These are phyloP conservation scores for Drosophila azteca DNA, from an alignment of 1,140 invertebrate genomes.

Conservation along the genomic window DNA sequence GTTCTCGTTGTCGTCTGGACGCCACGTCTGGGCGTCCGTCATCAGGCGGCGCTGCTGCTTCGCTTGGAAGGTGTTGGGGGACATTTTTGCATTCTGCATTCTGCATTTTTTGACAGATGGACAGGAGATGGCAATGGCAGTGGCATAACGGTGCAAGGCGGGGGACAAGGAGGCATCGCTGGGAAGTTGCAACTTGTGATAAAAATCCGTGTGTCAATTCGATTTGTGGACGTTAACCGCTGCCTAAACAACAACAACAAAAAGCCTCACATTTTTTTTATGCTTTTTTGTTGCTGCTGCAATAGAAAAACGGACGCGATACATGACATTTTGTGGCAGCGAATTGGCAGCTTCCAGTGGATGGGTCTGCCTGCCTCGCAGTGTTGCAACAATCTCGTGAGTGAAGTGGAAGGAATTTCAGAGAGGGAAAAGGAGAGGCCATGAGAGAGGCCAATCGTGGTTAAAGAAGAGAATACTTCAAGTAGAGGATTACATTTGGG, in stretches of 20 bases:
- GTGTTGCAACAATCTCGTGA: slow-evolving; percentile 22
- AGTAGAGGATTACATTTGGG: too few species aligned
- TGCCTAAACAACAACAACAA: slow-evolving; percentile 74
- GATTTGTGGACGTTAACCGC: slow-evolving; percentile 76
- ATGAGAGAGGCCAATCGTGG: slow-evolving; percentile 66
- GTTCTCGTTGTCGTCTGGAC: slow-evolving; percentile 50
- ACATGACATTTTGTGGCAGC: slow-evolving; percentile 77
- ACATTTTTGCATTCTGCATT: slow-evolving; percentile 59
- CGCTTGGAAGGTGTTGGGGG: slow-evolving; percentile 61
- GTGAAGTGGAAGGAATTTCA: slow-evolving; percentile 25
- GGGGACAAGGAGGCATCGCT: slow-evolving; percentile 11
- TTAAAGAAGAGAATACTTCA: too few species aligned
- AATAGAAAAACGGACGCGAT: slow-evolving; percentile 74
- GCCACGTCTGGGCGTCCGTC: slow-evolving; percentile 69
- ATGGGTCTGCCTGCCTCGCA: slow-evolving; percentile 23
- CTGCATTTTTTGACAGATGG: slow-evolving; percentile 68
- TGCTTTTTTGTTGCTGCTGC: slow-evolving; percentile 36
- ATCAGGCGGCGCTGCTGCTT: slow-evolving; percentile 15
- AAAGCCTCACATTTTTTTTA: slow-evolving; percentile 18
- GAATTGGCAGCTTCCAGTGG: slow-evolving; percentile 65
- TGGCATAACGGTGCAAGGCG: slow-evolving; percentile 1
- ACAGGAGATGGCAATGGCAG: slow-evolving; percentile 16
- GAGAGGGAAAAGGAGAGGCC: background rate
- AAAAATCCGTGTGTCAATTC: slow-evolving; percentile 79
- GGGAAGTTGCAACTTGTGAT: slow-evolving; percentile 58